Conservation (phyloP, 2,888 invertebrate species). For the Noctua janthina region DNA sequence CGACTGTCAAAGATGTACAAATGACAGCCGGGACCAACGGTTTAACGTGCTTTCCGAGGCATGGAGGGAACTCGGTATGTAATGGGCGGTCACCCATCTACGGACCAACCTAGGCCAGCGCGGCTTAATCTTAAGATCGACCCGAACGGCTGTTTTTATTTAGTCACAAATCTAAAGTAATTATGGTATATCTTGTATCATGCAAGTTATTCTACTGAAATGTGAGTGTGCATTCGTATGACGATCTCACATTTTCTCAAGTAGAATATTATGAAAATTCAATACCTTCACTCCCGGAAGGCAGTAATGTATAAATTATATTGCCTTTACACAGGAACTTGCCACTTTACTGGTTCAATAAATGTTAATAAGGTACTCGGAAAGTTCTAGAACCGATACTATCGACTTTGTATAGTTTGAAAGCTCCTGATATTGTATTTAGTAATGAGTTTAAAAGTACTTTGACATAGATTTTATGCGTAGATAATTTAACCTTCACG, state of each 20-base stretch:
- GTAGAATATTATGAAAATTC: background rate
- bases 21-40: no score
- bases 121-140: no score
- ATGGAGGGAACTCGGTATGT: no score
- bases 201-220: no score
- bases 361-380: slow-evolving; percentile 40
- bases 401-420: slow-evolving; percentile 18
- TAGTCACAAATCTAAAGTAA: no score
- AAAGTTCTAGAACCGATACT: slow-evolving; percentile 44
- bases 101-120: no score
- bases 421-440: background rate
- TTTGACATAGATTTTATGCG: background rate
- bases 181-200: no score
- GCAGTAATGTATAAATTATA: slow-evolving; percentile 26
- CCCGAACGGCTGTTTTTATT: no score
- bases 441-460: slow-evolving; percentile 33
- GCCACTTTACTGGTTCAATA: slow-evolving; percentile 42
- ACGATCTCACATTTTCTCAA: background rate
- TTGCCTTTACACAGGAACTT: slow-evolving; percentile 47
- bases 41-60: no score
- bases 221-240: background rate
- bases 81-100: no score
- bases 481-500: no score
- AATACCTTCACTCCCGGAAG: background rate
- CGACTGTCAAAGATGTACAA: no score